phyloP scores from a whole-genome alignment of 2,888 invertebrate genomes.

The Masnerella sp. region DNA sequence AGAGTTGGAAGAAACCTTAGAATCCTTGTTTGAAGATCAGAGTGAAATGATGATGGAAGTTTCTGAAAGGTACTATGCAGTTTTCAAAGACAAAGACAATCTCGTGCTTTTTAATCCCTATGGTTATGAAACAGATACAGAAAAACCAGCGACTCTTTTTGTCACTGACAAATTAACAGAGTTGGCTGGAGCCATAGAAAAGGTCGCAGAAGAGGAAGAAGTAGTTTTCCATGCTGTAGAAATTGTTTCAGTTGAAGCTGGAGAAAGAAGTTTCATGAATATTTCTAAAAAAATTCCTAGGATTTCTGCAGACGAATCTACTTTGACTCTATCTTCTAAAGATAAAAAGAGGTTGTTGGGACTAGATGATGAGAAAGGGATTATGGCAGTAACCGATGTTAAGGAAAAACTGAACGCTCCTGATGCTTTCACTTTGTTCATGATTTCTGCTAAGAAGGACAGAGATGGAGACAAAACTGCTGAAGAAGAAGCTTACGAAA shows the following conservation, averaged over 20 bases:
- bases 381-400: constrained; percentile 1
- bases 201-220: constrained; percentile 9
- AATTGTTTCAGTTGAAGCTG: neutral
- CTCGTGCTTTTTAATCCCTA: constrained; percentile 73
- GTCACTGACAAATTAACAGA: constrained; percentile 68
- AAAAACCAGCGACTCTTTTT: constrained; percentile 65
- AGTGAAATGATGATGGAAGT: constrained; percentile 70
- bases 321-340: constrained; percentile 19
- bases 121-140: constrained; percentile 66
- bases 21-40: constrained; percentile 68
- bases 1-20: constrained; percentile 56
- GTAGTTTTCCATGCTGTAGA: constrained; percentile 7
- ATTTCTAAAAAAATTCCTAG: neutral
- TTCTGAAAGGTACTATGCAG: constrained; percentile 67
- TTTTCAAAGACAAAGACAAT: constrained; percentile 67
- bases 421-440: constrained; percentile 68
- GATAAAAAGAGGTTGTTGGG: constrained; percentile 25
- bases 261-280: neutral
- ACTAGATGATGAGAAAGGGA: constrained; percentile 3
- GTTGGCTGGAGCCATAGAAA: constrained; percentile 59
- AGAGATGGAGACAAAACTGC: constrained; percentile 47
- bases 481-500: constrained; percentile 66
- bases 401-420: constrained; percentile 67
- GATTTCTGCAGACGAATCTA: constrained; percentile 17
- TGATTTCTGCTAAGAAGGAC: constrained; percentile 68